phyloP scores from a whole-genome alignment of 2,113 vertebrate genomes.

The Trinectes maculatus region DNA sequence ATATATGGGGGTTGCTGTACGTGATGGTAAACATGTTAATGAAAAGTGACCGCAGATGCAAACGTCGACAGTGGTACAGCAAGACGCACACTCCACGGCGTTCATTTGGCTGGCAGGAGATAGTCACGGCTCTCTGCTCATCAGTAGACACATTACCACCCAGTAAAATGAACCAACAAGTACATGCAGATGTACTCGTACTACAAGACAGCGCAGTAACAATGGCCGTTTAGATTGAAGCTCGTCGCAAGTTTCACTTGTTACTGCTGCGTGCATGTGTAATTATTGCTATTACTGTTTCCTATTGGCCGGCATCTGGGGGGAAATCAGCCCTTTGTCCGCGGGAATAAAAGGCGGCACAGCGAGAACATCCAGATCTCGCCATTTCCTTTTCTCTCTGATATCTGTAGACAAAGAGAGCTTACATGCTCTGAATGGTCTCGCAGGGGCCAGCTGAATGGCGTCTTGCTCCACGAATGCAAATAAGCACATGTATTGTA shows the following conservation, averaged over 20 bases:
- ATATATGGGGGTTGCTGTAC: constrained; percentile 61
- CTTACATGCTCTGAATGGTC: constrained; percentile 27
- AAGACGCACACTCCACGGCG: constrained; percentile 33
- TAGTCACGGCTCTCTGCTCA: constrained; percentile 59
- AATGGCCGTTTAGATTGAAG: constrained; percentile 49
- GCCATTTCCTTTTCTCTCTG: constrained; percentile 20
- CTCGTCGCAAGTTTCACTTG: constrained; percentile 53
- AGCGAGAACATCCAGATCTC: constrained; percentile 25
- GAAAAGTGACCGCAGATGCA: constrained; percentile 28
- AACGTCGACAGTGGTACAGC: not conserved
- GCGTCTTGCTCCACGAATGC: constrained; percentile 56
- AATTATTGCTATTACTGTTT: constrained; percentile 54
- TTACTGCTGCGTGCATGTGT: constrained; percentile 45
- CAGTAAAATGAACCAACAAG: constrained; percentile 51
- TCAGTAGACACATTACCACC: constrained; percentile 57
- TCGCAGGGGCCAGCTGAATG: constrained; percentile 36
- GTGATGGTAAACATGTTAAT: constrained; percentile 65
- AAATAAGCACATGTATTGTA: constrained; percentile 53
- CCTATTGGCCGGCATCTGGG: constrained; percentile 44
- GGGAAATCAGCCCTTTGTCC: constrained; percentile 53
- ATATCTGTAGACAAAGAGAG: constrained; percentile 33
- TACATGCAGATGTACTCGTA: constrained; percentile 53
- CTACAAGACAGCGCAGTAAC: constrained; percentile 40
- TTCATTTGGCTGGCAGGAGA: constrained; percentile 48
- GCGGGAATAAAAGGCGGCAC: constrained; percentile 28